These are phyloP conservation scores for Apocheima hispidaria DNA, from an alignment of 2,888 invertebrate species.

Conservation along the genomic window DNA sequence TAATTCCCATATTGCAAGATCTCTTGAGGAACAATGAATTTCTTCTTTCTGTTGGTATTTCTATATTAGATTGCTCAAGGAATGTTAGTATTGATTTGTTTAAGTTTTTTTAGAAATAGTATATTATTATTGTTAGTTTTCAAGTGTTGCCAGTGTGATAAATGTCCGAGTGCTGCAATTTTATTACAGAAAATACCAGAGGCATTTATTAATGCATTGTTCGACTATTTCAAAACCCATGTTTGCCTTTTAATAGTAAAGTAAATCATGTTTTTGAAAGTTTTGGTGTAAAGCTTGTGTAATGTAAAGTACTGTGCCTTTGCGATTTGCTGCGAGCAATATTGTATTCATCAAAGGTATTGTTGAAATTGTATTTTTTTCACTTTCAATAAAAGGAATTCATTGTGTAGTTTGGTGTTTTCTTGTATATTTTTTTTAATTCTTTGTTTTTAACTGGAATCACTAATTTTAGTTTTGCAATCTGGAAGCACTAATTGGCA, in stretches of 20 bases:
- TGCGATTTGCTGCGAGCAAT: slow-evolving; percentile 61
- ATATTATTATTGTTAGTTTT: slow-evolving; percentile 36
- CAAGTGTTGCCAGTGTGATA: slow-evolving; percentile 33
- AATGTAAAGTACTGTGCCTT: slow-evolving; percentile 66
- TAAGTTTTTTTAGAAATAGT: slow-evolving; percentile 34
- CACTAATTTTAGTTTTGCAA: neutral
- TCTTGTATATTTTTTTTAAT: too few relatives aligned
- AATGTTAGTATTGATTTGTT: slow-evolving; percentile 59
- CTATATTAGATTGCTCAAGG: slow-evolving; percentile 70
- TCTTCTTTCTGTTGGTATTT: slow-evolving; percentile 53
- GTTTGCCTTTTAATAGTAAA: slow-evolving; percentile 42
- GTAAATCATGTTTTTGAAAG: slow-evolving; percentile 54
- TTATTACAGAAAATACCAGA: slow-evolving; percentile 21
- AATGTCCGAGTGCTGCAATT: slow-evolving; percentile 36
- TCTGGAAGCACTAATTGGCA: too few relatives aligned
- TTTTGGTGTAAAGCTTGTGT: slow-evolving; percentile 51
- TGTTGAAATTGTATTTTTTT: slow-evolving; percentile 72
- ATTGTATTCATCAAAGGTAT: slow-evolving; percentile 59
- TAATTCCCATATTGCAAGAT: slow-evolving; percentile 63
- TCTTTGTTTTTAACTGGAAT: too few relatives aligned
- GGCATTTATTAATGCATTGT: slow-evolving; percentile 45
- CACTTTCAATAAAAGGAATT: slow-evolving; percentile 77
- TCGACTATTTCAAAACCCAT: slow-evolving; percentile 35
- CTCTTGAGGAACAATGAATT: slow-evolving; percentile 73
- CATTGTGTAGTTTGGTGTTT: slow-evolving; percentile 64